phyloP scores from a whole-genome alignment of 2,797 vertebrate genomes.

The Paramormyrops hopkinsi region DNA sequence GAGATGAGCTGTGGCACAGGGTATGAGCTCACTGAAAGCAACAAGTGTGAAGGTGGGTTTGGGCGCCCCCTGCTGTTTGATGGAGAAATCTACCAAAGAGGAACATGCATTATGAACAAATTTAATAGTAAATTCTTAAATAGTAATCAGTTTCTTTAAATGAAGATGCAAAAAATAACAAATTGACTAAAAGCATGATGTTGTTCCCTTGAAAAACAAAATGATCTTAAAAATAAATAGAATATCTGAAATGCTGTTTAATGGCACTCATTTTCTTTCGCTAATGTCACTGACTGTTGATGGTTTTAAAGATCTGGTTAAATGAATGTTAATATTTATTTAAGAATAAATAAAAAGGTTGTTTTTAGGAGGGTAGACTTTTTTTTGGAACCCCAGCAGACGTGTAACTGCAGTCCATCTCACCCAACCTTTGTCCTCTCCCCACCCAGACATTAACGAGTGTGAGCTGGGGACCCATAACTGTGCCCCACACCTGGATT shows the following conservation, averaged over 20 bases:
- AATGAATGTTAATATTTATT: neutral
- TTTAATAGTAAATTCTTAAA: neutral
- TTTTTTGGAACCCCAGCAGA: neutral
- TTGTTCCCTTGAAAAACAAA: neutral
- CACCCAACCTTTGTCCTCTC: slow-evolving; percentile 16
- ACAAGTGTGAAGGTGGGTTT: slow-evolving; percentile 73
- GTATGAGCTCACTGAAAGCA: slow-evolving; percentile 74
- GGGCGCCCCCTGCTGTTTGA: neutral
- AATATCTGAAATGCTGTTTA: neutral
- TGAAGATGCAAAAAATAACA: neutral
- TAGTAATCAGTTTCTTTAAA: neutral
- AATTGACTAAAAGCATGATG: neutral
- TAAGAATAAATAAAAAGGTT: neutral
- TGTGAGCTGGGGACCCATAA: slow-evolving; percentile 77
- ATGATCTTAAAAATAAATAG: neutral
- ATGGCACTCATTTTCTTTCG: neutral
- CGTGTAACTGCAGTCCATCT: slow-evolving; percentile 25
- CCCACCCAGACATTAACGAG: slow-evolving; percentile 79
- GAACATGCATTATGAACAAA: neutral
- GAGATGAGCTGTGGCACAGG: slow-evolving; percentile 78
- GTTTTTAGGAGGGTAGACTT: neutral
- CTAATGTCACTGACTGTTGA: neutral
- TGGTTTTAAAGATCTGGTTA: neutral
- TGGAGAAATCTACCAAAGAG: neutral
- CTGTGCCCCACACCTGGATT: slow-evolving; percentile 73